Base-by-base conservation (phyloP, 53 echinoderm and acorn worm genomes). In the Henricia sp. region DNA sequence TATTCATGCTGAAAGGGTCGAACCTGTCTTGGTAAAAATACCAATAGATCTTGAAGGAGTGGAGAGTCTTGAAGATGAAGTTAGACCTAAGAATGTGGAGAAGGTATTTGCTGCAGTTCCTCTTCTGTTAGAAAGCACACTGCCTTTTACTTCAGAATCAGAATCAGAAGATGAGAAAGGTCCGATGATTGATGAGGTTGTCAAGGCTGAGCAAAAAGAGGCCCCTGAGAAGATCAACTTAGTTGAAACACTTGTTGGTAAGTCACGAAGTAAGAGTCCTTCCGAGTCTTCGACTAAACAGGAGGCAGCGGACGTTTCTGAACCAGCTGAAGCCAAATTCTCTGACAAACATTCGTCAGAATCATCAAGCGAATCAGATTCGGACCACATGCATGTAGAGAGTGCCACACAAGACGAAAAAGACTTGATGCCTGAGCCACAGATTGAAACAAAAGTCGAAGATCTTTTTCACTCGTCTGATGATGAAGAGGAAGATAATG, bases 401-500 rank as follows among this genome's bases (percentile, higher is more conserved):
- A 11, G 11, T 17, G 48, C 62, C 19, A 30, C 23, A 27, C 6
- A 21, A 23, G 48, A 80, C 16, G 64, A 80, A 21, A n/a, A n/a
- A n/a, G n/a, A n/a, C n/a, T n/a, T n/a, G n/a, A n/a, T n/a, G n/a
- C n/a, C n/a, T n/a, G n/a, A n/a, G n/a, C n/a, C n/a, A n/a, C 21
- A 62, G 4, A 63, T 80, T 48, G 63, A 80, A 48, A 80, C 80
- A 6, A 80, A 63, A 50, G 46, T 80, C 12, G 50, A 41, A n/a
- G 64, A 80, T 80, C 80, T 80, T 44, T 50, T 80, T 19, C 63
- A 43, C 29, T 23, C 56, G 30, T 80, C 80, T 20, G 80, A 80
- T 48, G 80, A 80, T 6, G 80, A 80, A 13, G 64, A 77, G 12
- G 67, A 67, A 40, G 67, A 67, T 37, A 40, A 19, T 19, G 53